phyloP scores from a whole-genome alignment of 1,140 invertebrate genomes.

The Contarinia nasturtii region DNA sequence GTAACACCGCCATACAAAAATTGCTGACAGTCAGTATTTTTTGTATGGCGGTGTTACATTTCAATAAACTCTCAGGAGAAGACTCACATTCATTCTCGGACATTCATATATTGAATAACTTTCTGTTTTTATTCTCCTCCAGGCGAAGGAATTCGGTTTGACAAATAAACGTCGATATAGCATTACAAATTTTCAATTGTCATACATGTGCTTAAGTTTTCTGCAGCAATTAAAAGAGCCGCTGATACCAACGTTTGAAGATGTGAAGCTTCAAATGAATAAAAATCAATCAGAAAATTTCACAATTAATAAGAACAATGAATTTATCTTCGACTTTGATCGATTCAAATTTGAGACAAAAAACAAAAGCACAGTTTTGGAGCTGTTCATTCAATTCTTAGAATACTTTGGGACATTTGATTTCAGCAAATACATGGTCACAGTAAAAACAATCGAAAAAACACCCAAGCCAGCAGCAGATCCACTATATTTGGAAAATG shows the following conservation, averaged over 20 bases:
- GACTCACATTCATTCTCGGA: too few relatives aligned
- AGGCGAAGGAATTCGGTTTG: slow-evolving; percentile 43
- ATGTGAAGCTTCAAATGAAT: slow-evolving; percentile 25
- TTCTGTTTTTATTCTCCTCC: too few relatives aligned
- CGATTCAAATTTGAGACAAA: slow-evolving; percentile 28
- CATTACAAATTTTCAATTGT: slow-evolving; percentile 76
- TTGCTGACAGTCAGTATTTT: too few relatives aligned
- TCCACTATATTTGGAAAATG: slow-evolving; percentile 65
- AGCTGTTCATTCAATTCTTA: slow-evolving; percentile 54
- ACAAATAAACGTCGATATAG: slow-evolving; percentile 52
- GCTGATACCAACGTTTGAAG: slow-evolving; percentile 43
- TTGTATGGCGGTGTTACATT: too few relatives aligned
- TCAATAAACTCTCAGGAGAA: too few relatives aligned
- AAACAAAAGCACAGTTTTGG: slow-evolving; percentile 31
- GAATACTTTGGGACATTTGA: slow-evolving; percentile 58
- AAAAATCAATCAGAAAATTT: slow-evolving; percentile 39
- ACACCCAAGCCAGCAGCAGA: slow-evolving; percentile 44
- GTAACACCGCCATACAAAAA: too few relatives aligned
- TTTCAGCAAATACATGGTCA: slow-evolving; percentile 50
- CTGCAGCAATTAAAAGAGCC: slow-evolving; percentile 39
- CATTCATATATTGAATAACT: too few relatives aligned
- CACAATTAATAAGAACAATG: slow-evolving; percentile 47
- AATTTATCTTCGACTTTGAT: slow-evolving; percentile 44
- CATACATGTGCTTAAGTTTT: slow-evolving; percentile 61
- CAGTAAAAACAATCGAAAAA: slow-evolving; percentile 38